Base-by-base conservation (phyloP, 30 jellyfish, hydroid and myxozoan species). In the Morbakka virulenta region DNA sequence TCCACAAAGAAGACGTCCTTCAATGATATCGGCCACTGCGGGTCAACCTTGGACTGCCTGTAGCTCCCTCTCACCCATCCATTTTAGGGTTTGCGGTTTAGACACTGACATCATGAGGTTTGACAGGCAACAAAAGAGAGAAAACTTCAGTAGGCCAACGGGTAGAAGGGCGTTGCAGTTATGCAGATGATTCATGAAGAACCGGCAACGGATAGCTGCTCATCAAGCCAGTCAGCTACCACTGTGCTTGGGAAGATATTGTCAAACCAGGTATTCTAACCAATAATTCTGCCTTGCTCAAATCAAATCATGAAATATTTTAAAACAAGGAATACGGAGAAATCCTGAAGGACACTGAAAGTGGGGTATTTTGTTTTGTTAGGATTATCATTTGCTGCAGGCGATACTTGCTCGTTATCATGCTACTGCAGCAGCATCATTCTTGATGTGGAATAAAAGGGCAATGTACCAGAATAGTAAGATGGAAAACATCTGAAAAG, bases 321-420 rank as follows among this genome's bases (percentile, higher is more conserved):
- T n/a, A n/a, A n/a, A n/a, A n/a, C n/a, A n/a, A n/a, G n/a, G n/a
- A n/a, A n/a, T n/a, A n/a, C n/a, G n/a, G n/a, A n/a, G n/a, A n/a
- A n/a, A n/a, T n/a, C 41, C 3, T 0, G 6, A 63, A 22, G 74
- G 74, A 63, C 62, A 21, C 74, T 0, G 14, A 31, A 63, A 63
- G 30, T 0, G 64, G 64, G 62, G 74, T 63, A n/a, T n/a, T 50
- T 63, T 50, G 64, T 63, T 63, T 31, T 41, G 74, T 63, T 25
- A 50, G 74, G 74, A 63, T 21, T 27, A 27, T 63, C 74, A 63
- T 63, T 63, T 22, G 22, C 74, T 63, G 74, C 62, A n/a, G 74
- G 74, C 30, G 62, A 63, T 63, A 63, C 61, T 0, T 50, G 41
- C 27, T 31, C 62, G 67, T 63, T 50, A 63, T 63, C 74, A 63